Percentiles rank a stretch among this genome's conserved stretches.
These are phyloP conservation scores for Geotrypetes seraphini DNA, from an alignment of 2,797 vertebrate genomes.

Conservation along the genomic window DNA sequence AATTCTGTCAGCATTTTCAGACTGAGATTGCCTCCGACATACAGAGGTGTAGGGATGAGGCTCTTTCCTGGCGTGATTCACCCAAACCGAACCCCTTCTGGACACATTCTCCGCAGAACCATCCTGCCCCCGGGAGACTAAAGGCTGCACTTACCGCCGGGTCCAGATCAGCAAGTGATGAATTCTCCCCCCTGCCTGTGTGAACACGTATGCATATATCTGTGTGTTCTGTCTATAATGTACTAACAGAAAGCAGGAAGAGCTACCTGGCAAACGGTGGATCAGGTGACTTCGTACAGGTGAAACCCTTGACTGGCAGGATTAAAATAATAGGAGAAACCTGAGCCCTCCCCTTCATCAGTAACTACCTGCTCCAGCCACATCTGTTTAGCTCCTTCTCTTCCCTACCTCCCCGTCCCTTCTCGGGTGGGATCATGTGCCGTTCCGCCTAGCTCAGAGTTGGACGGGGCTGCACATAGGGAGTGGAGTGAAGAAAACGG, in stretches of 20 bases:
- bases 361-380: neutral
- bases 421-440: too few relatives aligned
- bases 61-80: too few relatives aligned
- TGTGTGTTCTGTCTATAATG: too few relatives aligned
- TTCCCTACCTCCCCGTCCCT: neutral
- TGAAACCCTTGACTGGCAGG: too few relatives aligned
- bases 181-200: neutral
- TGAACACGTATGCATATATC: neutral
- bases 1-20: too few relatives aligned
- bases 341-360: neutral
- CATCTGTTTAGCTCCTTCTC: neutral
- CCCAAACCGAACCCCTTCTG: too few relatives aligned
- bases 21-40: too few relatives aligned
- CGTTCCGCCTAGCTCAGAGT: neutral
- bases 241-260: too few relatives aligned
- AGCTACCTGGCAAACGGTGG: too few relatives aligned
- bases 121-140: constrained; percentile 1
- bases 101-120: too few relatives aligned
- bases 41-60: too few relatives aligned
- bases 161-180: neutral
- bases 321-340: too few relatives aligned
- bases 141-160: constrained; percentile 2
- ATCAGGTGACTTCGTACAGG: constrained; percentile 2
- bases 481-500: neutral
- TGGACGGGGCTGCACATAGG: neutral